These are phyloP conservation scores for Apoda limacodes DNA, from an alignment of 2,888 invertebrate genomes.

Conservation along the genomic window DNA sequence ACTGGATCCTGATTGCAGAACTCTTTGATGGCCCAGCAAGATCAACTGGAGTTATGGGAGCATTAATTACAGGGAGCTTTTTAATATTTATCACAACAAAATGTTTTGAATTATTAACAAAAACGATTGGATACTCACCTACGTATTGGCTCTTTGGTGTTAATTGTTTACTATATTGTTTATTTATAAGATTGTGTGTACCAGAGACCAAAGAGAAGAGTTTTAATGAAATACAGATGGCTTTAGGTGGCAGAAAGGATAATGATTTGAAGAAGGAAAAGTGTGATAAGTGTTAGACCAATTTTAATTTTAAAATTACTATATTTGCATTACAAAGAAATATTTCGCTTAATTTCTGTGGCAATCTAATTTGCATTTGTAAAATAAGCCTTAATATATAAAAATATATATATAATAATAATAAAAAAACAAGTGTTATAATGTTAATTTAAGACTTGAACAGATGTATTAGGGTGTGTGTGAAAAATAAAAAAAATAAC, in stretches of 20 bases:
- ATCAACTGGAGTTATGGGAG: slow-evolving; percentile 29
- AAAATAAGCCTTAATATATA: too few species aligned
- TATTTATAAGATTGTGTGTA: slow-evolving; percentile 30
- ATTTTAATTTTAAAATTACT: too few species aligned
- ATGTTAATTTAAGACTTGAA: too few species aligned
- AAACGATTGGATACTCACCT: slow-evolving; percentile 29
- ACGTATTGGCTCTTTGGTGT: slow-evolving; percentile 35
- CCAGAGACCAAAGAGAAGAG: slow-evolving; percentile 52
- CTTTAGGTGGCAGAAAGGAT: slow-evolving; percentile 20
- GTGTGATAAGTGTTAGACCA: neutral
- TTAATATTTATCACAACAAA: slow-evolving; percentile 30
- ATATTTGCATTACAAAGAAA: too few species aligned
- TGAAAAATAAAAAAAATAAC: too few species aligned
- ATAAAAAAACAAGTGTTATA: too few species aligned
- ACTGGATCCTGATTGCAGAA: slow-evolving; percentile 37
- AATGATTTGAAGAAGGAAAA: neutral
- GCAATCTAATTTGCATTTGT: too few species aligned
- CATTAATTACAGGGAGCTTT: slow-evolving; percentile 17
- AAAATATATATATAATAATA: too few species aligned
- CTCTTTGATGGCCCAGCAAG: slow-evolving; percentile 37
- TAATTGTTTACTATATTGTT: slow-evolving; percentile 24
- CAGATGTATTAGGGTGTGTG: too few species aligned
- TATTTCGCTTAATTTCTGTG: too few species aligned
- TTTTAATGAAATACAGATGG: slow-evolving; percentile 39
- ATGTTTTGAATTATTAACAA: slow-evolving; percentile 30